These are phyloP conservation scores for Mormyrops boulengeri DNA, from an alignment of 2,797 vertebrate genomes.

Conservation along the genomic window DNA sequence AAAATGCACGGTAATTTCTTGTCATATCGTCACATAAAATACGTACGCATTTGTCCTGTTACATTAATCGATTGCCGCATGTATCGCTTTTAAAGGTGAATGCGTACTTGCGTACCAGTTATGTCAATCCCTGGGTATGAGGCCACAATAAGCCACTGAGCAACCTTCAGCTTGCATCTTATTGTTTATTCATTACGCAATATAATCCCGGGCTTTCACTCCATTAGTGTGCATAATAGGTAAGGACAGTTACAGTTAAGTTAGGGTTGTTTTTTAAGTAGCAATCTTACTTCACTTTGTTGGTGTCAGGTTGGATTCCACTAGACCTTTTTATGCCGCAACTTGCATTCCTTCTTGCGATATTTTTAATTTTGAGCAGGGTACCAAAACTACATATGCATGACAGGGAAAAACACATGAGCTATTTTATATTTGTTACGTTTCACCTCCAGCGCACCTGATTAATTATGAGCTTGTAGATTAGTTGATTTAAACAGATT, in stretches of 20 bases:
- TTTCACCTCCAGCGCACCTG: slow-evolving; percentile 7
- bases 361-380: not conserved
- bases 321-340: not conserved
- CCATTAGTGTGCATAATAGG: not conserved
- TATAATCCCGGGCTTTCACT: not conserved
- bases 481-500: slow-evolving; percentile 10
- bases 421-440: slow-evolving; percentile 4
- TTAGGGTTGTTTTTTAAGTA: not conserved
- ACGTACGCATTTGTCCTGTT: not conserved
- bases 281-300: not conserved
- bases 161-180: not conserved
- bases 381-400: not conserved
- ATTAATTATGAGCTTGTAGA: slow-evolving; percentile 9
- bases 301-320: not conserved
- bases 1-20: not conserved
- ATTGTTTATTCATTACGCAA: not conserved
- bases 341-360: not conserved
- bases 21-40: not conserved
- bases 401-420: not conserved
- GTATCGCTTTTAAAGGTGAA: not conserved
- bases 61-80: not conserved
- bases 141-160: not conserved
- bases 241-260: not conserved
- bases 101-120: not conserved
- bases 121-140: not conserved